Evolutionary conservation across 1,140 invertebrate species (phyloP).

Genomic region (Trichonephila clavipes): DNA sequence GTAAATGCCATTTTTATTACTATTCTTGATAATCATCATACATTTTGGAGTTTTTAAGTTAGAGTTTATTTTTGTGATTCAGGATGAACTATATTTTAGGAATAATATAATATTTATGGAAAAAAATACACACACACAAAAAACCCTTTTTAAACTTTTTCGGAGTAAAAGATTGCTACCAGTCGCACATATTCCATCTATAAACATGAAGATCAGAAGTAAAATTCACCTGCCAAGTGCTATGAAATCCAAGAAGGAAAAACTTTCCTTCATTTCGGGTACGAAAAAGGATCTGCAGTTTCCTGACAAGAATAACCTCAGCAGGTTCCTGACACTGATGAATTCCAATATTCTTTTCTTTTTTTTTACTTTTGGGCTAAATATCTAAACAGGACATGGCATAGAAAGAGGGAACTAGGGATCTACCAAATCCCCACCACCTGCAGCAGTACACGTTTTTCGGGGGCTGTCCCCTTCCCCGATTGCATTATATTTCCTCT

Average conservation of each 20-base stretch:
- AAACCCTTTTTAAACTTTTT: too few species aligned
- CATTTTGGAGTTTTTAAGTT: too few species aligned
- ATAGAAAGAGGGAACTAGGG: slow-evolving; percentile 13
- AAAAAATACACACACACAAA: too few species aligned
- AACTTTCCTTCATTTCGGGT: not conserved
- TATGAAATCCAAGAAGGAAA: not conserved
- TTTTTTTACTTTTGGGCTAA: not conserved
- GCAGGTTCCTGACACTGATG: slow-evolving; percentile 56
- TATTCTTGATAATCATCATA: too few species aligned
- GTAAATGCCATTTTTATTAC: too few species aligned
- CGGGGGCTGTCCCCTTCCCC: not conserved
- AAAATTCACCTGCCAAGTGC: not conserved
- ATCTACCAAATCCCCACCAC: slow-evolving; percentile 62
- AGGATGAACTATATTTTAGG: too few species aligned
- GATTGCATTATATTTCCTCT: slow-evolving; percentile 45
- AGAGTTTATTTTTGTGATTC: too few species aligned
- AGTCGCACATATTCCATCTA: too few species aligned
- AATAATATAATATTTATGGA: too few species aligned
- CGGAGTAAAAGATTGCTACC: too few species aligned
- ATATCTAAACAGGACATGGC: slow-evolving; percentile 15
- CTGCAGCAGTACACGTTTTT: slow-evolving; percentile 59
- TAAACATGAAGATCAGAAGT: not conserved
- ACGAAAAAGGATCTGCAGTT: not conserved
- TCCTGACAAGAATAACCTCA: not conserved
- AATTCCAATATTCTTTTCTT: slow-evolving; percentile 64